Evolutionary conservation across 2,888 invertebrate genomes (phyloP).

Genomic region (Erebia epiphron): DNA sequence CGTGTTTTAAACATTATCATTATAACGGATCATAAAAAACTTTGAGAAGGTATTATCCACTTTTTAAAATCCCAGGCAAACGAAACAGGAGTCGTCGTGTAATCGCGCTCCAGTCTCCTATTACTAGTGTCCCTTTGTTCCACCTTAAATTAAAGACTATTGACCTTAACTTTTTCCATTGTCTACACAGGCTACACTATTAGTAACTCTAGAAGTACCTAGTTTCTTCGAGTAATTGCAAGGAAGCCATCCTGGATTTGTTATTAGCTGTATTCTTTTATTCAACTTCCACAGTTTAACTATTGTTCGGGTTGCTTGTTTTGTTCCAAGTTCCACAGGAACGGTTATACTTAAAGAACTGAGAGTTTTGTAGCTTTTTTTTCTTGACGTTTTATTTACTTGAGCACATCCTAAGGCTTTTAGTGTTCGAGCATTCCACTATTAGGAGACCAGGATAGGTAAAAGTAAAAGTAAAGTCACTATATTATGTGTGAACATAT

Average conservation of each 20-base stretch:
- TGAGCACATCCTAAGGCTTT: not conserved
- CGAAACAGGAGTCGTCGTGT: slow-evolving; percentile 54
- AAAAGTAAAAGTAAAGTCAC: not conserved
- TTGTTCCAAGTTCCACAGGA: slow-evolving; percentile 16
- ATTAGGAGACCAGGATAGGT: not conserved
- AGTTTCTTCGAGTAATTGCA: slow-evolving; percentile 38
- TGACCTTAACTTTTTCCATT: slow-evolving; percentile 67
- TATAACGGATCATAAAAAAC: no score
- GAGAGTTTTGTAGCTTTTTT: slow-evolving; percentile 10
- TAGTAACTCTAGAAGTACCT: slow-evolving; percentile 52
- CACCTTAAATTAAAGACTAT: slow-evolving; percentile 73
- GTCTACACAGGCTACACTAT: slow-evolving; percentile 48
- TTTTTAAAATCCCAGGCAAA: slow-evolving; percentile 50
- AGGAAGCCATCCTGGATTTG: slow-evolving; percentile 37
- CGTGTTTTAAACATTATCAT: no score
- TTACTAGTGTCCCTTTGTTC: slow-evolving; percentile 72
- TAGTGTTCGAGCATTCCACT: not conserved
- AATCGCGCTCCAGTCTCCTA: slow-evolving; percentile 66
- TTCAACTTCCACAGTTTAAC: slow-evolving; percentile 28
- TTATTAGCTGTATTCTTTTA: slow-evolving; percentile 37
- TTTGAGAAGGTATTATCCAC: slow-evolving; percentile 38
- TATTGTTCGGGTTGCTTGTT: slow-evolving; percentile 29
- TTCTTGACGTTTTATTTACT: slow-evolving; percentile 10
- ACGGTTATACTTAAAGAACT: slow-evolving; percentile 13
- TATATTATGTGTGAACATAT: no score